Conservation (phyloP, 1,140 invertebrate genomes). For the Macrobrachium nipponense region DNA sequence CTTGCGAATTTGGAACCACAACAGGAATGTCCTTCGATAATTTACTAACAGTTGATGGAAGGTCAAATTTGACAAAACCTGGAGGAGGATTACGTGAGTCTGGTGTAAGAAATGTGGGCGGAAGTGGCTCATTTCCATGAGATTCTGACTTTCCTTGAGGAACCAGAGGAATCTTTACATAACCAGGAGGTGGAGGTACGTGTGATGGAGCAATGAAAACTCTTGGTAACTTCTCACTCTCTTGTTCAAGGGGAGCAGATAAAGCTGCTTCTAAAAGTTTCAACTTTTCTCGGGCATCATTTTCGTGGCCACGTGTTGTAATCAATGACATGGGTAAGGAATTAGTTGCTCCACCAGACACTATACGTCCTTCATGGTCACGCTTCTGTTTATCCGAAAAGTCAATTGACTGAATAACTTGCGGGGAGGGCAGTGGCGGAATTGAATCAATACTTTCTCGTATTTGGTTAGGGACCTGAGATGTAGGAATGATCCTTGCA, state of each 20-base stretch:
- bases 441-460: neutral
- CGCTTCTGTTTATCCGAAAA: conserved; percentile 58
- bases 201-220: conserved; percentile 55
- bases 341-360: conserved; percentile 34
- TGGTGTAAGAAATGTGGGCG: conserved; percentile 45
- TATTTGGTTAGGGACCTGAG: neutral
- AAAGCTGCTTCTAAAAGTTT: conserved; percentile 44
- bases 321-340: conserved; percentile 38
- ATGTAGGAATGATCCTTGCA: conserved; percentile 35
- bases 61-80: conserved; percentile 50
- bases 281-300: conserved; percentile 42
- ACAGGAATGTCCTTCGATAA: conserved; percentile 46
- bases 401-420: conserved; percentile 27
- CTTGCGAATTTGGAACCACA: conserved; percentile 43
- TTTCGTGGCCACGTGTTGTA: conserved; percentile 36
- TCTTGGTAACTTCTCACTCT: conserved; percentile 31
- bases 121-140: neutral
- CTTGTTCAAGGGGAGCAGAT: neutral
- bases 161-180: conserved; percentile 52
- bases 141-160: conserved; percentile 25
- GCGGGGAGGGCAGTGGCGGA: conserved; percentile 5
- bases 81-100: conserved; percentile 35
- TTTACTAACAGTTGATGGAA: conserved; percentile 31
- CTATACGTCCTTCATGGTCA: conserved; percentile 39
- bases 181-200: conserved; percentile 48